These are phyloP conservation scores for Choristoneura rosaceana DNA, from an alignment of 2,888 invertebrate species.

Conservation along the genomic window DNA sequence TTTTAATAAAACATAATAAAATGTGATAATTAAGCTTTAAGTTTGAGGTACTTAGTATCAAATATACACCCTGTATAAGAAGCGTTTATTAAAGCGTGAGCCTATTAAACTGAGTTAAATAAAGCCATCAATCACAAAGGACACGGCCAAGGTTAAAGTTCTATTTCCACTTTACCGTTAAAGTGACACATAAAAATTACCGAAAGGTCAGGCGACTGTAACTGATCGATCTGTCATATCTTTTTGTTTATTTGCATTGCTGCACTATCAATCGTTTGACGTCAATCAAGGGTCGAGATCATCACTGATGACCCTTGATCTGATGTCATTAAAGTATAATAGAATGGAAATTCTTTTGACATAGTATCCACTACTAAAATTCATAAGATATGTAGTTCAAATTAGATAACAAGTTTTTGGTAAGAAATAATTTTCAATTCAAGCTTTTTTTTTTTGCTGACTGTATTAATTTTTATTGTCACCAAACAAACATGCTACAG, in stretches of 20 bases:
- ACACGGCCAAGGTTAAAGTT: constrained; percentile 27
- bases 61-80: too few species aligned
- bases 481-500: too few species aligned
- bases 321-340: constrained; percentile 38
- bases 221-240: constrained; percentile 62
- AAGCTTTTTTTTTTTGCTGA: too few species aligned
- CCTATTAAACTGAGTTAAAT: not conserved
- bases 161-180: constrained; percentile 29
- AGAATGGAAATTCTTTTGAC: constrained; percentile 7
- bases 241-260: constrained; percentile 71
- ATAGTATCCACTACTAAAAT: not conserved
- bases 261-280: constrained; percentile 77
- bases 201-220: constrained; percentile 43
- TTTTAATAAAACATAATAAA: too few species aligned
- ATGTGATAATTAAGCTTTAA: too few species aligned
- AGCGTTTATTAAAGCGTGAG: too few species aligned
- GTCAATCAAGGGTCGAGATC: constrained; percentile 73
- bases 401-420: too few species aligned
- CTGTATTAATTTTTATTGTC: too few species aligned
- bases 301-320: constrained; percentile 61
- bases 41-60: too few species aligned
- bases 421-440: too few species aligned
- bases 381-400: not conserved
- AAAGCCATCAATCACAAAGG: not conserved
- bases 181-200: constrained; percentile 23